These are phyloP conservation scores for Ylistrum balloti DNA, from an alignment of 1,140 invertebrate species.

Conservation along the genomic window DNA sequence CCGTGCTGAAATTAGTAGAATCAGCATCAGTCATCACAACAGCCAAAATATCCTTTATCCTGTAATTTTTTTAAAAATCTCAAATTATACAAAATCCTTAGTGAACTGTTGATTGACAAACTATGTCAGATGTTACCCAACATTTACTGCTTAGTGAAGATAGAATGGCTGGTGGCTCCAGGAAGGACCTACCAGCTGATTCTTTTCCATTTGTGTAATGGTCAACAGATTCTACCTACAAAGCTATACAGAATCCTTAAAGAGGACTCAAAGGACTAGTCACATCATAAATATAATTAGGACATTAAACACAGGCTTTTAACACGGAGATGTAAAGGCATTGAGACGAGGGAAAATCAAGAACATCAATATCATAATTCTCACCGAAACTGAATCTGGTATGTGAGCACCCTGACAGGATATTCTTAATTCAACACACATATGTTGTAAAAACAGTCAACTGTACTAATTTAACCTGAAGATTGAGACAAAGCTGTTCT, in stretches of 20 bases:
- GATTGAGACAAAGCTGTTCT: not conserved
- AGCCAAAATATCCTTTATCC: too few species aligned
- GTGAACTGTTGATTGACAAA: conserved; percentile 4
- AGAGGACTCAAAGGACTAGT: not conserved
- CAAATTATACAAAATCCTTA: not conserved
- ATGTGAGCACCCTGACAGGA: not conserved
- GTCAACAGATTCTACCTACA: not conserved
- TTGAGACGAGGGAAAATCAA: not conserved
- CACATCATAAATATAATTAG: conserved; percentile 25
- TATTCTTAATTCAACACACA: conserved; percentile 20
- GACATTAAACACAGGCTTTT: not conserved
- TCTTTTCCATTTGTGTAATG: conserved; percentile 19
- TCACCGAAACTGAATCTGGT: not conserved
- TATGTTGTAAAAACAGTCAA: conserved; percentile 9
- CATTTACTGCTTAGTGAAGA: not conserved
- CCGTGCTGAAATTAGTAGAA: too few species aligned
- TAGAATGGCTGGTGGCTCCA: not conserved
- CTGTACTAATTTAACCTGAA: conserved; percentile 25
- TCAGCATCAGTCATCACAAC: too few species aligned
- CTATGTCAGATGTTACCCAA: not conserved
- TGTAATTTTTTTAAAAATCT: too few species aligned
- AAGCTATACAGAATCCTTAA: not conserved
- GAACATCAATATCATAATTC: conserved; percentile 40
- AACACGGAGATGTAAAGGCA: not conserved
- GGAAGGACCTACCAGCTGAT: not conserved